A percentile compares a stretch with the other conserved stretches of the same genome.
phyloP scores from a whole-genome alignment of 2,888 invertebrate species.

The Pterostichus niger region DNA sequence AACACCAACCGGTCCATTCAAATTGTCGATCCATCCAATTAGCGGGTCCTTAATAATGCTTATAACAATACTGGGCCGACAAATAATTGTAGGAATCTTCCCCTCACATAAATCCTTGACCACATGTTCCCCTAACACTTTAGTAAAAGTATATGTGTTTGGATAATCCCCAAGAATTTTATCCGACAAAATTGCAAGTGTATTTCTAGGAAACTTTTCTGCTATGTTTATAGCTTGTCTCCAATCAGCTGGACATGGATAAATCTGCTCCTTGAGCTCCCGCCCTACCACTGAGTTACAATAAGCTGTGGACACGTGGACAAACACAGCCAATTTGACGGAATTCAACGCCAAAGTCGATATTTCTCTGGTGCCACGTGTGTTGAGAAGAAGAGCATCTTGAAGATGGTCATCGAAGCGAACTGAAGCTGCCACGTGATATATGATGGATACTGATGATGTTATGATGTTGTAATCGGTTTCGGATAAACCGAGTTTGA shows the following conservation, averaged over 20 bases:
- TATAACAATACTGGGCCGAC: conserved; percentile 88
- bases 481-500: conserved; percentile 74
- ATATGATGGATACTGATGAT: conserved; percentile 84
- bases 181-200: conserved; percentile 79
- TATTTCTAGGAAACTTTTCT: conserved; percentile 80
- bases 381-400: conserved; percentile 82
- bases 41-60: conserved; percentile 55
- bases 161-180: conserved; percentile 82
- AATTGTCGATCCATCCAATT: conserved; percentile 66
- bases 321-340: conserved; percentile 75
- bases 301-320: conserved; percentile 55
- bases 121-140: conserved; percentile 89
- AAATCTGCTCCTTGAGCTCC: conserved; percentile 85
- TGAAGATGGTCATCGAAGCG: conserved; percentile 90
- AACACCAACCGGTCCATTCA: conserved; percentile 66
- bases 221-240: conserved; percentile 82
- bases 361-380: conserved; percentile 83
- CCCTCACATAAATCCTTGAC: conserved; percentile 80
- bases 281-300: conserved; percentile 26
- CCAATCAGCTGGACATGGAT: conserved; percentile 84
- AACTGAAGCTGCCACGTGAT: conserved; percentile 90
- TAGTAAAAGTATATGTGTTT: conserved; percentile 93
- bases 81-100: conserved; percentile 85
- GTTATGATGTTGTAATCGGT: conserved; percentile 78
- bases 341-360: conserved; percentile 81